A percentile compares a stretch with the other conserved stretches of the same genome.
These are phyloP conservation scores for Progne subis DNA, from an alignment of 2,113 vertebrate species.

Conservation along the genomic window DNA sequence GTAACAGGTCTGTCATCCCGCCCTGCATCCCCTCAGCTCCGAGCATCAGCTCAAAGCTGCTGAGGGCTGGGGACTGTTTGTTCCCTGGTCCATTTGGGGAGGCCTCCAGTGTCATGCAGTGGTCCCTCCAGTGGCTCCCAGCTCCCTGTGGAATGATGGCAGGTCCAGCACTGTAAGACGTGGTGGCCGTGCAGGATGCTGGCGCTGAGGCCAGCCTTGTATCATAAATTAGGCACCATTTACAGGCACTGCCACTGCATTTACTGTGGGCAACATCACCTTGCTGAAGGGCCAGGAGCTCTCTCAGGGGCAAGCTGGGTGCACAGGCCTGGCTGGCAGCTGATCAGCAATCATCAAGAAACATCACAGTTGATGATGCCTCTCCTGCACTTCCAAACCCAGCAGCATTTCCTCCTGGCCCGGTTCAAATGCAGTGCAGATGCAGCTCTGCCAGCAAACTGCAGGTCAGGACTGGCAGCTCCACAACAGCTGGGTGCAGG, in stretches of 20 bases:
- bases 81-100: not conserved
- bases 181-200: not conserved
- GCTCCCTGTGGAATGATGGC: not conserved
- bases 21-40: not conserved
- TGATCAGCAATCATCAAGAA: not conserved
- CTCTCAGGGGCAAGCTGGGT: not conserved
- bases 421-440: fast-evolving
- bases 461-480: not conserved
- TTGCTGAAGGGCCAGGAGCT: not conserved
- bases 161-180: not conserved
- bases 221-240: not conserved
- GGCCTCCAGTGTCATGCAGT: not conserved
- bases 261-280: not conserved
- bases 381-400: not conserved
- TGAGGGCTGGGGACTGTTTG: not conserved
- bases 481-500: fast-evolving
- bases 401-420: not conserved
- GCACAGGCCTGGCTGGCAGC: not conserved
- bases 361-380: fast-evolving
- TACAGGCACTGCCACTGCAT: not conserved
- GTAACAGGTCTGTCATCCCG: not conserved
- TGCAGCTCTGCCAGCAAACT: not conserved
- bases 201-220: not conserved
- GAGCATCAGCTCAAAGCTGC: not conserved
- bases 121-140: not conserved